Evolutionary conservation across 2,888 invertebrate genomes (phyloP).

Genomic region (Drosophila falleni): DNA sequence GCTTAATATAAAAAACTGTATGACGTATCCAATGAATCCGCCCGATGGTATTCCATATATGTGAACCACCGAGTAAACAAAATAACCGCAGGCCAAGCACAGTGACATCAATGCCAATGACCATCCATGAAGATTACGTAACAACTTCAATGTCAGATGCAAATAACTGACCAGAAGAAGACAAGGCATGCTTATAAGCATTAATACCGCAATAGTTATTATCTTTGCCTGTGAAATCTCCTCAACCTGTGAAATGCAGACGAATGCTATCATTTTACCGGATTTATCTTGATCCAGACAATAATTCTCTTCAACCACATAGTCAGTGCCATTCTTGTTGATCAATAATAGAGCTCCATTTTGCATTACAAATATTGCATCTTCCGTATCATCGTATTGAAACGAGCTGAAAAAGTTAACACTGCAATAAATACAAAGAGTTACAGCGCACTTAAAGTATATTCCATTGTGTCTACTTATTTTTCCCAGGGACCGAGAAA

Average conservation of each 20-base stretch:
- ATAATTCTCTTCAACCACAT: conserved; percentile 79
- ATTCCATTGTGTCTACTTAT: conserved; percentile 3
- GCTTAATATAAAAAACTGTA: conserved; percentile 84
- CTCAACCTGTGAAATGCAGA: conserved; percentile 82
- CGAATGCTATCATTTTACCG: conserved; percentile 82
- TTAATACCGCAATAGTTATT: conserved; percentile 75
- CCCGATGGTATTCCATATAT: conserved; percentile 75
- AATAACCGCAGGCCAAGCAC: conserved; percentile 83
- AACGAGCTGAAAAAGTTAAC: conserved; percentile 65
- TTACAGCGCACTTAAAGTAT: conserved; percentile 33
- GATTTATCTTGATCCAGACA: conserved; percentile 83
- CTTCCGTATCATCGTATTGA: conserved; percentile 75
- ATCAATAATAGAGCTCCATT: conserved; percentile 83
- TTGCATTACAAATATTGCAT: conserved; percentile 82
- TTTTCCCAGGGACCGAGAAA: neutral
- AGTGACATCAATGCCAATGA: conserved; percentile 83
- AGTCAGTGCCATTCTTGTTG: conserved; percentile 81
- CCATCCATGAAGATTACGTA: conserved; percentile 83
- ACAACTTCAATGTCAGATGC: conserved; percentile 75
- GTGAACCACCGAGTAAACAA: conserved; percentile 82
- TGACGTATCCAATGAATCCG: conserved; percentile 80
- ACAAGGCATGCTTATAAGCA: conserved; percentile 84
- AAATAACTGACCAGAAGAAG: conserved; percentile 79
- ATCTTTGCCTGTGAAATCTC: conserved; percentile 59
- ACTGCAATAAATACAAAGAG: conserved; percentile 53